These are phyloP conservation scores for Zeugodacus cucurbitae DNA, from an alignment of 1,140 invertebrate species.

Conservation along the genomic window DNA sequence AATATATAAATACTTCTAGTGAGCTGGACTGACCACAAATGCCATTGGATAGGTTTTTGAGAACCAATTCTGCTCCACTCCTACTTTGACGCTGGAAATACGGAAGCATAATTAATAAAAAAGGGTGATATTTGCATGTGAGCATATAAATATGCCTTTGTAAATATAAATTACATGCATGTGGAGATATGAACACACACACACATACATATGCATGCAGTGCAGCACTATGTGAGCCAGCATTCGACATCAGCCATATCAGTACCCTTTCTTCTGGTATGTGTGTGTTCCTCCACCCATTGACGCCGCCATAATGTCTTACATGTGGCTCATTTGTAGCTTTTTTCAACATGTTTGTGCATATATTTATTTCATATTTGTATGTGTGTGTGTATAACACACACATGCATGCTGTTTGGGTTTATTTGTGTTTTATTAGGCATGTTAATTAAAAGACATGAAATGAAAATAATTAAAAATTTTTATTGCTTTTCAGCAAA, in stretches of 20 bases:
- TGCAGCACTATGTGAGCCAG: not conserved
- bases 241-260: not conserved
- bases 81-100: not conserved
- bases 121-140: not conserved
- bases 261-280: not conserved
- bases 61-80: too few species aligned
- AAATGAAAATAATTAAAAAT: constrained; percentile 48
- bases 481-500: constrained; percentile 32
- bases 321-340: constrained; percentile 16
- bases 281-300: not conserved
- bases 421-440: constrained; percentile 61
- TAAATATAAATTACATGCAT: not conserved
- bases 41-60: too few species aligned
- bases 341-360: not conserved
- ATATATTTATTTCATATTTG: not conserved
- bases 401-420: not conserved
- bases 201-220: not conserved
- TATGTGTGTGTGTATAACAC: not conserved
- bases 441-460: constrained; percentile 65
- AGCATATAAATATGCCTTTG: not conserved
- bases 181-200: not conserved
- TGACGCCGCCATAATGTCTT: not conserved
- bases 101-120: not conserved
- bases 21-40: too few species aligned
- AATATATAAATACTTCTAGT: too few species aligned